Base-by-base conservation (phyloP, 2,888 invertebrate species). In the Drosophila prolongata region DNA sequence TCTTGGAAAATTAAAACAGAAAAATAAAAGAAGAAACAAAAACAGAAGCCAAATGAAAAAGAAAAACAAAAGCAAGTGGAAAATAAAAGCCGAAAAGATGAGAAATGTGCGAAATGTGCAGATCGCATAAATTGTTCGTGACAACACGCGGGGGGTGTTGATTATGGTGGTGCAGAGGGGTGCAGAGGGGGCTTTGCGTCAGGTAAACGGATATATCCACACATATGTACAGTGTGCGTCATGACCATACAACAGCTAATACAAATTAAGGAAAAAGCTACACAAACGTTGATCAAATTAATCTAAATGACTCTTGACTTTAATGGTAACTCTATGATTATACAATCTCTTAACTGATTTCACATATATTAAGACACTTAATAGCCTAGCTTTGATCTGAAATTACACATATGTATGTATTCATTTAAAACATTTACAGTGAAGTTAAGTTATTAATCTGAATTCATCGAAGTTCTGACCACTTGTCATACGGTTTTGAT, bases 81-180 rank as follows among this genome's bases (percentile, higher is more conserved):
- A 30, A 47, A 34, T 11, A 37, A 61, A 86, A 76, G 43, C 19
- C 10, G 43, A 19, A 19, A 14, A 82, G 59, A 87, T 87, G 78
- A 80, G 72, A 83, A 80, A 80, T 80, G 84, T 86, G 87, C 78
- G 78, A 80, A 87, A 72, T 59, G 64, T 75, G 84, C 80, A 60
- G 80, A 69, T 65, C 66, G 64, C 62, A 64, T 74, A 86, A 83
- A 80, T 69, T 72, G 84, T 64, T 80, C 60, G 84, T 87, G 78
- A 80, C 87, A 86, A 79, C 79, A 24, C 59, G 47, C 61, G 50
- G 53, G 44, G 65, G 34, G 43, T 9, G 47, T 10, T 16, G 55
- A 11, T 40, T 54, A 16, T 16, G 55, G 54, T 27, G 54, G 57
- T 37, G 37, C 8, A 13, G 13, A 24, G 3, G 19, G 54, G 57